phyloP scores from a whole-genome alignment of 2,888 invertebrate species.

The Diarsia rubi region DNA sequence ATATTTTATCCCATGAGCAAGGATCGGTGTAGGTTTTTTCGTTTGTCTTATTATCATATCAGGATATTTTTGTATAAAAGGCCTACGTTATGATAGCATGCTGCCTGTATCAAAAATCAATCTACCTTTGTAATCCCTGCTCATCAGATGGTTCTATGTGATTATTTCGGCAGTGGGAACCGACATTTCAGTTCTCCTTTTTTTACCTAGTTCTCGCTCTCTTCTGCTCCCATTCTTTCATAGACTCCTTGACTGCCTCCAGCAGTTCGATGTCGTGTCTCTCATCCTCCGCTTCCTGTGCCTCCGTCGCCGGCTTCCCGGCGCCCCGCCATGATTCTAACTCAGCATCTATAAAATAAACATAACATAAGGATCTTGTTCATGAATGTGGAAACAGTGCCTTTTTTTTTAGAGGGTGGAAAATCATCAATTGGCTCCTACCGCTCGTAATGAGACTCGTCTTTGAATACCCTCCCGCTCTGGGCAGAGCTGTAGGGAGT shows the following conservation, averaged over 20 bases:
- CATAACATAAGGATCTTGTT: not conserved
- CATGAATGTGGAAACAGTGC: not conserved
- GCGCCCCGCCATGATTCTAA: conserved; percentile 86
- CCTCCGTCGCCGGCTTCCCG: conserved; percentile 89
- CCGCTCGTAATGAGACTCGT: no score
- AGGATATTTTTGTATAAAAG: no score
- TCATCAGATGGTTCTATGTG: not conserved
- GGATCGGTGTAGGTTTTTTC: no score
- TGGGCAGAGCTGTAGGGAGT: no score
- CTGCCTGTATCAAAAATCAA: not conserved
- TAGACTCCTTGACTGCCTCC: conserved; percentile 93
- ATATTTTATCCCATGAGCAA: no score
- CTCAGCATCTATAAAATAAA: conserved; percentile 82
- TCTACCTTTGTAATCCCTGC: not conserved
- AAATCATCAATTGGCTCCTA: no score
- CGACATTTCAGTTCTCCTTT: not conserved
- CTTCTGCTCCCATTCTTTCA: conserved; percentile 93
- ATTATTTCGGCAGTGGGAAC: not conserved
- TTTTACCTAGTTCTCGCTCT: conserved; percentile 89
- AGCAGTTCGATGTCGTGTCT: conserved; percentile 93
- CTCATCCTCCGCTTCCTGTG: conserved; percentile 94
- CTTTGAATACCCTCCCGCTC: no score
- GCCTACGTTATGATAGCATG: no score
- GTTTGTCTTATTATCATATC: no score
- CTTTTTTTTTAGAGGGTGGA: no score